Percentiles rank a stretch among this genome's conserved stretches.
These are phyloP conservation scores for Neodiprion fabricii DNA, from an alignment of 1,140 invertebrate genomes.

Conservation along the genomic window DNA sequence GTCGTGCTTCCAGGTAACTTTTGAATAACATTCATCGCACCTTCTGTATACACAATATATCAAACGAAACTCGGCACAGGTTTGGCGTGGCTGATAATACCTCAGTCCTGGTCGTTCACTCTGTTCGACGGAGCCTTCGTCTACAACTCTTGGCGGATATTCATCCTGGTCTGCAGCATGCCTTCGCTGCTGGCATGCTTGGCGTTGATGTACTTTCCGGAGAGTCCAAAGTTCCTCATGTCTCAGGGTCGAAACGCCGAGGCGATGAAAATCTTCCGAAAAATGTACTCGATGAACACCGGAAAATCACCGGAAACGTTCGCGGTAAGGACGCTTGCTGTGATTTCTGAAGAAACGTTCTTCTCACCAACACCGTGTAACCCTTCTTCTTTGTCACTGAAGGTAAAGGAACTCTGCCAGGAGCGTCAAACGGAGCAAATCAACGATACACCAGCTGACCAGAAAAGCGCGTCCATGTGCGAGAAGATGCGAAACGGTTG, in stretches of 20 bases:
- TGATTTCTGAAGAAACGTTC: neutral
- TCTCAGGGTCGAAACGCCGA: slow-evolving; percentile 72
- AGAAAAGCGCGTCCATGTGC: slow-evolving; percentile 34
- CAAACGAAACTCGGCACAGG: slow-evolving; percentile 38
- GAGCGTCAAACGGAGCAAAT: slow-evolving; percentile 46
- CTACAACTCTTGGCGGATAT: slow-evolving; percentile 78
- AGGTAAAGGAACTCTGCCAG: slow-evolving; percentile 29
- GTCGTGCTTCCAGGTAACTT: slow-evolving; percentile 50
- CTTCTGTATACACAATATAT: no score
- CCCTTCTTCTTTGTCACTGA: slow-evolving; percentile 25
- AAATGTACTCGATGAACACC: slow-evolving; percentile 69
- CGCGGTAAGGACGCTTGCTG: slow-evolving; percentile 63
- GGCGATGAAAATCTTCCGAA: slow-evolving; percentile 67
- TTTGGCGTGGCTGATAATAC: slow-evolving; percentile 64
- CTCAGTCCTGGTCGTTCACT: slow-evolving; percentile 49
- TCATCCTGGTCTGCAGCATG: slow-evolving; percentile 69
- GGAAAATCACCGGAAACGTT: slow-evolving; percentile 66
- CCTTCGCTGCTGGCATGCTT: slow-evolving; percentile 70
- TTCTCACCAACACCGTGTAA: slow-evolving; percentile 5
- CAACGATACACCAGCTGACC: slow-evolving; percentile 55
- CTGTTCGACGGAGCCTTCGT: slow-evolving; percentile 43
- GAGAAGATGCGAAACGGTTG: slow-evolving; percentile 39
- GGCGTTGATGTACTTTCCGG: slow-evolving; percentile 72
- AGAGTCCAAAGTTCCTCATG: slow-evolving; percentile 86
- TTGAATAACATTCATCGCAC: slow-evolving; percentile 16